Conservation (phyloP, 2,888 invertebrate species). For the Pristionchus fissidentatus region DNA sequence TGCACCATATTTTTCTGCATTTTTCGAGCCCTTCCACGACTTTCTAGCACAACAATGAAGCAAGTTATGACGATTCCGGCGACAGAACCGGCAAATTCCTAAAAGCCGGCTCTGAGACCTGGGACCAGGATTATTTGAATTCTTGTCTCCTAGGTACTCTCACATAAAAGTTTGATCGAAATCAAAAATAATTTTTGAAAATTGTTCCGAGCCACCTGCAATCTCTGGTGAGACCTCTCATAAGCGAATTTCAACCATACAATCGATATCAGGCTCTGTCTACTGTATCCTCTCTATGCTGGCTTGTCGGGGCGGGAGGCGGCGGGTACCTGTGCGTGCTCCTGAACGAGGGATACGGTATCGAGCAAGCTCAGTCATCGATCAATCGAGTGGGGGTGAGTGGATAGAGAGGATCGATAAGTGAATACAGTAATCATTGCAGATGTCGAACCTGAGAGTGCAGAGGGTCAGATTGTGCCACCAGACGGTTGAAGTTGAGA, state of each 20-base stretch:
- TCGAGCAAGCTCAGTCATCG: not conserved
- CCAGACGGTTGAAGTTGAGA: not conserved
- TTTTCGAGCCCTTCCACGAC: too few relatives aligned
- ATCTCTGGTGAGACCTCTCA: too few relatives aligned
- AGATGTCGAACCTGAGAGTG: slow-evolving; percentile 16
- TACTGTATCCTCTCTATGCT: slow-evolving; percentile 45
- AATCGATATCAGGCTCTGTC: slow-evolving; percentile 24
- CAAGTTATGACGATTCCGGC: too few relatives aligned
- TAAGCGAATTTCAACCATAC: not conserved
- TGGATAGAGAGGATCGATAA: not conserved
- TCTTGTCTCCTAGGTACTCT: too few relatives aligned
- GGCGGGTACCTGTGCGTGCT: slow-evolving; percentile 68
- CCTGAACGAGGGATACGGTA: slow-evolving; percentile 49
- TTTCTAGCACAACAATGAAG: too few relatives aligned
- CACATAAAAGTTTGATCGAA: too few relatives aligned
- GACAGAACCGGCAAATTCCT: too few relatives aligned
- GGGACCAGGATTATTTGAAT: too few relatives aligned
- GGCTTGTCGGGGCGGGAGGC: slow-evolving; percentile 71
- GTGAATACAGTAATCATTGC: not conserved
- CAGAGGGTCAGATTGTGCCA: slow-evolving; percentile 4
- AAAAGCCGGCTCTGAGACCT: too few relatives aligned
- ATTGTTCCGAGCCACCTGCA: too few relatives aligned
- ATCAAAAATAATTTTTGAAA: not conserved
- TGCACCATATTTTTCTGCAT: too few relatives aligned
- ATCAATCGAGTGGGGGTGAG: not conserved